Base-by-base conservation (phyloP, 2,113 vertebrate genomes). In the Neolamprologus tretocephalus region DNA sequence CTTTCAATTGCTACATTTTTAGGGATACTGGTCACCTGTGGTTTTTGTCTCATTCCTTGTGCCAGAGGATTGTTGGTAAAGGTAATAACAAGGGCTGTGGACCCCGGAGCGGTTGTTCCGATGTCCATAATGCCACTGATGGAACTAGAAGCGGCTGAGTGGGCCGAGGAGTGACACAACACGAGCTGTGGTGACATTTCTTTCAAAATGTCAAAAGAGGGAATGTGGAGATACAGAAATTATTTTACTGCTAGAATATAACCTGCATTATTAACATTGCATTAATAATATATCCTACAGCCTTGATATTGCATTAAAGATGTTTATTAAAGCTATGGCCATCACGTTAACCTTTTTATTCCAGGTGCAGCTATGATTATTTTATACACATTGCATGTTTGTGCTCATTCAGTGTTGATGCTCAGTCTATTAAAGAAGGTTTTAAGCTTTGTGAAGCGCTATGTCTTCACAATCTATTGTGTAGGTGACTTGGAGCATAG, bases 1-100 rank as follows among this genome's bases (percentile, higher is more conserved):
- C 0, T 26, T 26, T 57, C 21, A 57, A 8, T 14, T 14, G 54
- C 54, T 1, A 57, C 54, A 0, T 26, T 57, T 55, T 55, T 55
- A 26, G 21, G 54, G 54, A 55, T 55, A 55, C 12, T 55, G 3
- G 21, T 55, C 54, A 55, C 12, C 3, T 55, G 54, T 2, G 21
- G 21, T 26, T 26, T 0, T 14, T 26, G 54, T 14, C 21, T 55
- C 7, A 26, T 55, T 26, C 12, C 12, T 8, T 55, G 54, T 55
- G 21, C 12, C 54, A 26, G 54, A 26, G 54, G 12, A 57, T 57
- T 57, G 54, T 57, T 57, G 54, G 54, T 26, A 26, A 57, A 57
- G 54, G 21, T 57, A 57, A 26, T 5, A 57, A 57, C 12, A 3
- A 55, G 54, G 11, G 54, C 54, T 14, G 21, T 55, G 54, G 53